phyloP scores from a whole-genome alignment of 2,888 invertebrate genomes.

The Agelastica alni region DNA sequence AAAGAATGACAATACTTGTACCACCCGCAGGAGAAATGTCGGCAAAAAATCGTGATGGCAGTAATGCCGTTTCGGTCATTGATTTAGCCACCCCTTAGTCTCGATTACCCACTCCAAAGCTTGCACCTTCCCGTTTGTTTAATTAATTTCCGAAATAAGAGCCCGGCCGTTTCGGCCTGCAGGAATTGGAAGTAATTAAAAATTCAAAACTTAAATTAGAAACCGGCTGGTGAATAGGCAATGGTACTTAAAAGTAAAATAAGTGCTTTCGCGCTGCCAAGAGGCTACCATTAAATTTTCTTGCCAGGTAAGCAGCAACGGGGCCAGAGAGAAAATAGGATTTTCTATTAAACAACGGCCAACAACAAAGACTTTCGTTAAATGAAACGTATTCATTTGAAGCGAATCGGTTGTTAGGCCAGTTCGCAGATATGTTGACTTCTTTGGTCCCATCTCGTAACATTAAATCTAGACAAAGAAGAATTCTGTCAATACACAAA shows the following conservation, averaged over 20 bases:
- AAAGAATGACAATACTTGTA: too few species aligned
- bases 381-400: slow-evolving; percentile 1
- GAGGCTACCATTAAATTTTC: slow-evolving; percentile 19
- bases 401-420: not conserved
- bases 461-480: too few species aligned
- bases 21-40: too few species aligned
- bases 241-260: slow-evolving; percentile 17
- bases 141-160: slow-evolving; percentile 9
- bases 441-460: too few species aligned
- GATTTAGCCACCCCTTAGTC: too few species aligned
- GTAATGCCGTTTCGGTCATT: too few species aligned
- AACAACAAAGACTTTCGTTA: slow-evolving; percentile 6
- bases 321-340: not conserved
- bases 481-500: too few species aligned
- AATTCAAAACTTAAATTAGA: slow-evolving; percentile 23
- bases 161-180: not conserved
- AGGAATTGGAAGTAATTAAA: slow-evolving; percentile 12
- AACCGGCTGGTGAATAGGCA: slow-evolving; percentile 7
- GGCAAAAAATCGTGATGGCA: too few species aligned
- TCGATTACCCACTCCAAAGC: not conserved
- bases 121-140: not conserved
- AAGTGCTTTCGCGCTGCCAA: slow-evolving; percentile 9
- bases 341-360: slow-evolving; percentile 9
- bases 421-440: not conserved
- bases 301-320: slow-evolving; percentile 9